phyloP scores from a whole-genome alignment of 2,797 vertebrate genomes.

The Pseudomugil tenellus region DNA sequence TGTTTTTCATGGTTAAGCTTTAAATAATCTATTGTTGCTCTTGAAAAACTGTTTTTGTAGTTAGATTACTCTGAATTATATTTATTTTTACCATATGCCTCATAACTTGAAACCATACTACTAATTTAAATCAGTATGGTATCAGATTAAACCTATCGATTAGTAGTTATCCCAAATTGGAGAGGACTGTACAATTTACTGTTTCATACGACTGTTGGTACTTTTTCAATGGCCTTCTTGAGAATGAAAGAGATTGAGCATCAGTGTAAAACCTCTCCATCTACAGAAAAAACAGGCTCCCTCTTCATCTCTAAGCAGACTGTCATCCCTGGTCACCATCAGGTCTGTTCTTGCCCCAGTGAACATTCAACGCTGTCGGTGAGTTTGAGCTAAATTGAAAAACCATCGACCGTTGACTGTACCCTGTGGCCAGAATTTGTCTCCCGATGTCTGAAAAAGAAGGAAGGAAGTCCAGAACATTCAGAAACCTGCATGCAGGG shows the following conservation, averaged over 20 bases:
- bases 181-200: slow-evolving; percentile 2
- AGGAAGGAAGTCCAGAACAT: slow-evolving; percentile 9
- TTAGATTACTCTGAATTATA: background rate
- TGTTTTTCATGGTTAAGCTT: background rate
- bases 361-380: slow-evolving; percentile 99
- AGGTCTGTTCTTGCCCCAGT: slow-evolving; percentile 84
- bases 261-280: slow-evolving; percentile 30
- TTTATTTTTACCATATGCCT: background rate
- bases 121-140: background rate
- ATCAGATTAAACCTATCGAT: background rate
- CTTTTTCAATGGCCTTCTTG: slow-evolving; percentile 30
- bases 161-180: slow-evolving; percentile 2
- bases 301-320: slow-evolving; percentile 59
- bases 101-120: background rate
- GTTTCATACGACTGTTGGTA: slow-evolving; percentile 17
- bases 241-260: slow-evolving; percentile 23
- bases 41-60: background rate
- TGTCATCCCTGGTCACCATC: slow-evolving; percentile 74
- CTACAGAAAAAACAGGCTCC: slow-evolving; percentile 46
- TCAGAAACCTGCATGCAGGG: slow-evolving; percentile 16
- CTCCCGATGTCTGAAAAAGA: slow-evolving; percentile 26
- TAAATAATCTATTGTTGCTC: background rate
- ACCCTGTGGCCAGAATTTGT: slow-evolving; percentile 90
- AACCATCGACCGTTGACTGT: slow-evolving; percentile 99
- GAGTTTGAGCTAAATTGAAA: slow-evolving; percentile 95